Percentiles rank a stretch among this genome's conserved stretches.
phyloP scores from a whole-genome alignment of 2,797 vertebrate species.

The Thunnus albacares region DNA sequence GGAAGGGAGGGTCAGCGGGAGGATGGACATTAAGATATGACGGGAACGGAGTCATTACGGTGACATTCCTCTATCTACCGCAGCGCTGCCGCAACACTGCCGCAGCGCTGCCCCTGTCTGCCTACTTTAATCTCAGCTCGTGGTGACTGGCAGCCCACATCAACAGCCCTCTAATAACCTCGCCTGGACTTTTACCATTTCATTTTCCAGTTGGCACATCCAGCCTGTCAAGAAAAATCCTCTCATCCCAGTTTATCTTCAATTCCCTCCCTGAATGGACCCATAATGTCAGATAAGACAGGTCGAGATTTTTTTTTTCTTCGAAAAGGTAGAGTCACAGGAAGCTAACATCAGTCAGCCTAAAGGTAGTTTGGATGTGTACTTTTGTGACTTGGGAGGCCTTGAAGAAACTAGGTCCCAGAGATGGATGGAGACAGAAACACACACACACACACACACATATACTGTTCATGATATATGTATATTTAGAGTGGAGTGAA shows the following conservation, averaged over 20 bases:
- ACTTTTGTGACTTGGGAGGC: conserved; percentile 36
- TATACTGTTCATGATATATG: conserved; percentile 25
- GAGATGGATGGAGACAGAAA: conserved; percentile 46
- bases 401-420: conserved; percentile 49
- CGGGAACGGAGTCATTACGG: conserved; percentile 67
- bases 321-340: conserved; percentile 51
- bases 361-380: conserved; percentile 46
- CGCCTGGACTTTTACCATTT: conserved; percentile 70
- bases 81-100: conserved; percentile 32
- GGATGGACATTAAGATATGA: conserved; percentile 74
- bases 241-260: conserved; percentile 65
- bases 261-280: conserved; percentile 56
- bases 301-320: conserved; percentile 29
- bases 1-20: conserved; percentile 51
- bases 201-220: conserved; percentile 57
- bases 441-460: conserved; percentile 31
- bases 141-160: conserved; percentile 72
- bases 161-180: conserved; percentile 68
- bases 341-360: conserved; percentile 48
- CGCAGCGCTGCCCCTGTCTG: conserved; percentile 46
- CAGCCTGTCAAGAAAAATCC: conserved; percentile 65
- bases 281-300: conserved; percentile 68
- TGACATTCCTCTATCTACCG: conserved; percentile 75
- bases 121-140: conserved; percentile 68
- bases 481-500: conserved; percentile 61